Percentiles rank a stretch among this genome's conserved stretches.
Conservation (phyloP, 1,140 invertebrate species). For the Drosophila bifasciata region DNA sequence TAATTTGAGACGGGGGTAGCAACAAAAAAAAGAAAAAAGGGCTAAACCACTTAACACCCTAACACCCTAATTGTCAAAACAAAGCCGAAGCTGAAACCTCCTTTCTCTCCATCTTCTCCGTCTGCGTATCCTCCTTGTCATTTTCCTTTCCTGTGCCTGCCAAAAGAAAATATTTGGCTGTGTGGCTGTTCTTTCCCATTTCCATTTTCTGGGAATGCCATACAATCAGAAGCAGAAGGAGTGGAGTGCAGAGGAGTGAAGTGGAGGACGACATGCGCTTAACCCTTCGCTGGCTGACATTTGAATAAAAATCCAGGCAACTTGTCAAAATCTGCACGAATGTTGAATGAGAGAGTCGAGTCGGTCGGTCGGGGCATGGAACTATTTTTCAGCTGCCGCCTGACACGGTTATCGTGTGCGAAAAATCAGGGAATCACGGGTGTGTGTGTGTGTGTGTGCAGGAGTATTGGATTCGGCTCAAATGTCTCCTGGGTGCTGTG, state of each 20-base stretch:
- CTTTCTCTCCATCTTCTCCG: neutral
- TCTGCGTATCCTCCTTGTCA: neutral
- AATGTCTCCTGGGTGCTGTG: slow-evolving; percentile 35
- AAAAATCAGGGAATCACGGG: slow-evolving; percentile 53
- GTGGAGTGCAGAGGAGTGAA: slow-evolving; percentile 9
- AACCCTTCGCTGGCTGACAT: slow-evolving; percentile 75
- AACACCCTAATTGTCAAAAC: slow-evolving; percentile 83
- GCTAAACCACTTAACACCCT: slow-evolving; percentile 83
- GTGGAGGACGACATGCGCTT: slow-evolving; percentile 31
- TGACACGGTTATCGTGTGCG: slow-evolving; percentile 63
- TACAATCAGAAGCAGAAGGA: neutral
- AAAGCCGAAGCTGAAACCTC: slow-evolving; percentile 52
- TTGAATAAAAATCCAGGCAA: slow-evolving; percentile 75
- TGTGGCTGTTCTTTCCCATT: slow-evolving; percentile 2
- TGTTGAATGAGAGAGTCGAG: slow-evolving; percentile 26
- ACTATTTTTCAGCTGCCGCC: slow-evolving; percentile 71
- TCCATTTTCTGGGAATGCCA: slow-evolving; percentile 41
- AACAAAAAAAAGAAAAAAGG: slow-evolving; percentile 70
- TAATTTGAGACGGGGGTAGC: slow-evolving; percentile 64
- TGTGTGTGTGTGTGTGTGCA: too few species aligned
- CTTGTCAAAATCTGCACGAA: slow-evolving; percentile 68
- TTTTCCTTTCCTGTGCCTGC: neutral
- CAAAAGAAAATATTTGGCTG: slow-evolving; percentile 51
- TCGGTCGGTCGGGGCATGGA: slow-evolving; percentile 52
- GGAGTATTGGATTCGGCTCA: slow-evolving; percentile 28